phyloP scores from a whole-genome alignment of 2,797 vertebrate genomes.

The Lutra lutra region DNA sequence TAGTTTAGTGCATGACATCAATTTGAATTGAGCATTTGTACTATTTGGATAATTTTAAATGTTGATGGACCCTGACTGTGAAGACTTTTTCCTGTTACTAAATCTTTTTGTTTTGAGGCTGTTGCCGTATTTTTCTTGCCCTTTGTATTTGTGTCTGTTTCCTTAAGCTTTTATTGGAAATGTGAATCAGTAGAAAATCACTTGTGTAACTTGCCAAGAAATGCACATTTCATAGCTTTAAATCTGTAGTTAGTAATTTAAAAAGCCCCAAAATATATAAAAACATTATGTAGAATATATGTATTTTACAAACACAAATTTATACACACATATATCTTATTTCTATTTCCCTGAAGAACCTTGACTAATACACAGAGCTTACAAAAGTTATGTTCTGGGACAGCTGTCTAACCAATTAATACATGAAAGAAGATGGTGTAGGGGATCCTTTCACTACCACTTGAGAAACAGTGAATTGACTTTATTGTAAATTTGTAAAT shows the following conservation, averaged over 20 bases:
- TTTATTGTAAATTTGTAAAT: not conserved
- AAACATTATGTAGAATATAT: not conserved
- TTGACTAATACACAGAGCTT: not conserved
- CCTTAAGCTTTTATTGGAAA: constrained; percentile 86
- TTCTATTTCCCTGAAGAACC: not conserved
- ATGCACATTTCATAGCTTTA: constrained; percentile 78
- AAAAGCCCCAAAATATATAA: not conserved
- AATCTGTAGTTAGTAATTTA: constrained; percentile 61
- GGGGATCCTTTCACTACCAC: not conserved
- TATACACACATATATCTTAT: not conserved
- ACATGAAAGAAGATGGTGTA: not conserved
- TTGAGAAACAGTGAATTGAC: constrained; percentile 15
- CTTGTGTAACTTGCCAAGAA: constrained; percentile 89
- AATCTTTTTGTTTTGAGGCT: not conserved
- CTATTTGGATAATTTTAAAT: not conserved
- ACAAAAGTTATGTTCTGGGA: not conserved
- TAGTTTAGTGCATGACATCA: not conserved
- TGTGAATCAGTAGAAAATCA: constrained; percentile 93
- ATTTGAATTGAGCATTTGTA: not conserved
- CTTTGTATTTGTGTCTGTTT: constrained; percentile 86
- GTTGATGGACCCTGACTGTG: not conserved
- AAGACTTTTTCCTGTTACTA: not conserved
- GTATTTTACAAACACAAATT: not conserved
- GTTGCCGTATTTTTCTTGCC: constrained; percentile 85
- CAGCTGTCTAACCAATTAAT: not conserved